A percentile compares a stretch with the other conserved stretches of the same genome.
Conservation (phyloP, 2,113 vertebrate genomes). For the Heloderma charlesbogerti region DNA sequence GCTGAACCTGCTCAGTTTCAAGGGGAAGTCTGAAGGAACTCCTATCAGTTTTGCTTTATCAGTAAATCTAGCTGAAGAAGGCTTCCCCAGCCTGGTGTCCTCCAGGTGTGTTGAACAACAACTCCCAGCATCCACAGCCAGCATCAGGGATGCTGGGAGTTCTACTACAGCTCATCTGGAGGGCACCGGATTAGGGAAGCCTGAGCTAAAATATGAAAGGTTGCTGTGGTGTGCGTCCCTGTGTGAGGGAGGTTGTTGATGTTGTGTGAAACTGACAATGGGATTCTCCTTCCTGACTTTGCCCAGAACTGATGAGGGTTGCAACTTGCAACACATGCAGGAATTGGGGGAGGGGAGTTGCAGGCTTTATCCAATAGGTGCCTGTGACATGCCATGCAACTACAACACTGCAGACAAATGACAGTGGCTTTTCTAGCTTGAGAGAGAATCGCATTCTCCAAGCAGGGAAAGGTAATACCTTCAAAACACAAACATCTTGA, state of each 20-base stretch:
- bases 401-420: not conserved
- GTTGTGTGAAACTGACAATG: not conserved
- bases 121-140: too few species aligned
- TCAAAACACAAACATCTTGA: too few species aligned
- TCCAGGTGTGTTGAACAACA: too few species aligned
- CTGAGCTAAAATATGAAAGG: not conserved
- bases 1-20: not conserved
- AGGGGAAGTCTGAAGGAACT: not conserved
- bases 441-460: not conserved
- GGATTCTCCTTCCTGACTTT: not conserved
- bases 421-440: not conserved
- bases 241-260: too few species aligned
- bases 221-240: not conserved
- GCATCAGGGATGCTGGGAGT: too few species aligned
- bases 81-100: too few species aligned
- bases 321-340: not conserved
- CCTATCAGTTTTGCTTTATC: not conserved
- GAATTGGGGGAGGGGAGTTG: not conserved
- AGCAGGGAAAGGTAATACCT: not conserved
- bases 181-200: too few species aligned
- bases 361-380: not conserved
- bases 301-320: not conserved
- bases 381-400: not conserved
- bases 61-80: not conserved
- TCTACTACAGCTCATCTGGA: too few species aligned